These are phyloP conservation scores for Erannis defoliaria DNA, from an alignment of 2,888 invertebrate genomes.

Conservation along the genomic window DNA sequence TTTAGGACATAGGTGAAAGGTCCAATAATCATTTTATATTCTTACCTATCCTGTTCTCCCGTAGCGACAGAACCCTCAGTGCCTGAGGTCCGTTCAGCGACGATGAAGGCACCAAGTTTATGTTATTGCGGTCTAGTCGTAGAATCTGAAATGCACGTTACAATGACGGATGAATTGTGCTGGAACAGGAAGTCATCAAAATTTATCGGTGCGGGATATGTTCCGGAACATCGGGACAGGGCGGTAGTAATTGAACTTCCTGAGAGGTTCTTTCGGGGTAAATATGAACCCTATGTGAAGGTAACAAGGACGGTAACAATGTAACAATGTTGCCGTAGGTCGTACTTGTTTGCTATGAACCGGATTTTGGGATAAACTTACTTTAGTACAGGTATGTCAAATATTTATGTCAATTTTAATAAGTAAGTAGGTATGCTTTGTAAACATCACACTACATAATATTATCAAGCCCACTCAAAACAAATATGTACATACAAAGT, in stretches of 20 bases:
- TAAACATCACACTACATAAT: too few relatives aligned
- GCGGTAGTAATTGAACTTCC: conserved; percentile 17
- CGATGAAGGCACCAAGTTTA: conserved; percentile 91
- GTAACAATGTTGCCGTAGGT: conserved; percentile 20
- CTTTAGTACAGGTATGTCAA: neutral
- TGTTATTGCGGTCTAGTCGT: conserved; percentile 92
- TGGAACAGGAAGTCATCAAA: conserved; percentile 21
- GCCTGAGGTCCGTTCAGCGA: conserved; percentile 93
- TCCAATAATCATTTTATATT: neutral
- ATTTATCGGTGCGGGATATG: conserved; percentile 10
- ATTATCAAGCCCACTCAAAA: too few relatives aligned
- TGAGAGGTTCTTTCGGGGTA: conserved; percentile 1
- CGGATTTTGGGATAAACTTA: conserved; percentile 5
- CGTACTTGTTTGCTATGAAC: conserved; percentile 17
- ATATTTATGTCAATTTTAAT: neutral
- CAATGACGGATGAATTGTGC: conserved; percentile 21
- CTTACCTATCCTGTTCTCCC: conserved; percentile 92
- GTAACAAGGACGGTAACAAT: neutral
- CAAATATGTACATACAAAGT: too few relatives aligned
- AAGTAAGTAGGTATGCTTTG: neutral
- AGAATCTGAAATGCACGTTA: conserved; percentile 87
- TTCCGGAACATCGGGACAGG: conserved; percentile 12
- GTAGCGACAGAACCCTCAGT: conserved; percentile 90
- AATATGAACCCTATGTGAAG: conserved; percentile 3
- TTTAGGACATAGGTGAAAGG: too few relatives aligned